Evolutionary conservation across 2,113 vertebrate species (phyloP), one percentile per base, ranked within the genome.

Genomic region (Centropristis striata): DNA sequence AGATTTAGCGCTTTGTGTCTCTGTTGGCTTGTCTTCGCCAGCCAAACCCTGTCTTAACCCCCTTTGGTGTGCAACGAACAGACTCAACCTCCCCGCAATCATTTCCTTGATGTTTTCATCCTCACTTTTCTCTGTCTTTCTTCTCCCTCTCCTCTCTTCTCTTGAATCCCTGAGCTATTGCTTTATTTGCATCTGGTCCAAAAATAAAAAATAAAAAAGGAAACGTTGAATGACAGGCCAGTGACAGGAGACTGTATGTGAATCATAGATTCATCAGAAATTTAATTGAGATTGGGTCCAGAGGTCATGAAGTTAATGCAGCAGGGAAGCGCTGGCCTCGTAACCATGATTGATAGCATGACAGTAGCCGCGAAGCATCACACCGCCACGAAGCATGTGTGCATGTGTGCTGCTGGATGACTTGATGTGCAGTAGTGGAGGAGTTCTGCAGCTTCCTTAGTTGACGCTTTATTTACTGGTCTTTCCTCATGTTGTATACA

Each of bases 11-110:
- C 85, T 88, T 51, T 59, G 81, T 81, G 94, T 94, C 94, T 94
- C 93, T 91, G 93, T 94, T 94, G 94, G 91, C 92, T 86, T 86
- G 90, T 90, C 88, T 91, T 89, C 84, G 84, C 86, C 87, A 93
- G 89, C 91, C 94, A 90, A 94, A 93, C 93, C 92, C 86, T 83
- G 92, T 92, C 92, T 94, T 93, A 94, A 93, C 91, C 93, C 93
- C 94, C 93, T 91, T 92, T 90, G 94, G 93, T 93, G 93, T 87
- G 82, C 81, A 71, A 77, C 70, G 78, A 94, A 92, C 91, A 90
- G 75, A 90, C 86, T 90, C 92, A 88, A 91, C 92, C 87, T 91
- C 89, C 84, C 86, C 60, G n/a, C 81, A 90, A 90, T 88, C 78
- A 83, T 89, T 92, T 92, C 85, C 88, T 92, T 92, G 87, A 93